Evolutionary conservation across 2,888 invertebrate species (phyloP).

Genomic region (Crossocerus cetratus): DNA sequence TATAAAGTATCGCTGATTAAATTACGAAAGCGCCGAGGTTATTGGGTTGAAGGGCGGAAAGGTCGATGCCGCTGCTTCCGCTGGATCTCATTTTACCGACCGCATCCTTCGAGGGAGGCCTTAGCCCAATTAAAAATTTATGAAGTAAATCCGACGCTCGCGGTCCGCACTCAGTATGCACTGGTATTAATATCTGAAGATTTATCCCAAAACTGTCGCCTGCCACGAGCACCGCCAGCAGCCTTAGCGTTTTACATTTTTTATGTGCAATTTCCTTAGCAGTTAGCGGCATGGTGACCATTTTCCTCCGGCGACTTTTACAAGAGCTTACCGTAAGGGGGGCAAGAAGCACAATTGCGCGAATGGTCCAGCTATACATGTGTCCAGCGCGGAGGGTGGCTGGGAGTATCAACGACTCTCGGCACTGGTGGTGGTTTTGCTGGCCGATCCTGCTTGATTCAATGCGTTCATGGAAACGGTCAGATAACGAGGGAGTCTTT

Average conservation of each 20-base stretch:
- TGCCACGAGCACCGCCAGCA: background rate
- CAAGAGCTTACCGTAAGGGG: background rate
- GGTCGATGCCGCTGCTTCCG: slow-evolving; percentile 11
- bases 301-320: background rate
- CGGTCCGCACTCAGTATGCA: slow-evolving; percentile 35
- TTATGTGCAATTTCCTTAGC: background rate
- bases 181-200: slow-evolving; percentile 43
- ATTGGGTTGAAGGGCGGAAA: slow-evolving; percentile 39
- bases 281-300: background rate
- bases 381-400: background rate
- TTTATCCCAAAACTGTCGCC: slow-evolving; percentile 30
- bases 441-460: slow-evolving; percentile 46
- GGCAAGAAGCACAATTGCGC: background rate
- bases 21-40: slow-evolving; percentile 50
- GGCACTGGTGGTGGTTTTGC: slow-evolving; percentile 19
- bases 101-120: slow-evolving; percentile 20
- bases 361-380: slow-evolving; percentile 8
- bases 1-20: slow-evolving; percentile 46
- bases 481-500: slow-evolving; percentile 61
- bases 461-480: slow-evolving; percentile 42
- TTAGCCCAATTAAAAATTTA: slow-evolving; percentile 50
- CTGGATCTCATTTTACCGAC: slow-evolving; percentile 33
- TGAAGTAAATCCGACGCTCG: slow-evolving; percentile 24
- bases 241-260: background rate
- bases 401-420: slow-evolving; percentile 32